Conservation (phyloP, 2,113 vertebrate genomes). For the Antennarius striatus region DNA sequence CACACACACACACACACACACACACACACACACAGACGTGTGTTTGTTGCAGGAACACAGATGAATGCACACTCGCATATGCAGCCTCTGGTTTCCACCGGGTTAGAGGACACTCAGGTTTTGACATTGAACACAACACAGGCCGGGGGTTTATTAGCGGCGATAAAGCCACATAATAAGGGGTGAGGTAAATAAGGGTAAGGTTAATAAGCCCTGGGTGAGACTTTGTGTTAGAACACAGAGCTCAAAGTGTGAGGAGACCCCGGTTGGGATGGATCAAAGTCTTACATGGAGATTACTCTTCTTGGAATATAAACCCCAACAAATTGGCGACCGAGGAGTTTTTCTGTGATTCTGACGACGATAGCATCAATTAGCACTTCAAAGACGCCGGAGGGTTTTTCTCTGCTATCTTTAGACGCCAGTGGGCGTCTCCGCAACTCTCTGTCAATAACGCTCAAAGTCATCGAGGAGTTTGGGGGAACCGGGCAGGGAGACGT, state of each 20-base stretch:
- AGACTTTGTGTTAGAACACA: slow-evolving; percentile 40
- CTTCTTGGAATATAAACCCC: slow-evolving; percentile 62
- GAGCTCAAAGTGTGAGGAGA: slow-evolving; percentile 28
- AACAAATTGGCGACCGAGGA: slow-evolving; percentile 67
- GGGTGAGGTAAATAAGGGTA: slow-evolving; percentile 61
- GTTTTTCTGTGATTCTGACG: slow-evolving; percentile 56
- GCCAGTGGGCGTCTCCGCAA: slow-evolving; percentile 58
- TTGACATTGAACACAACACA: slow-evolving; percentile 62
- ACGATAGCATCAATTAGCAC: slow-evolving; percentile 72
- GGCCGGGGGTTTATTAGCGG: slow-evolving; percentile 54
- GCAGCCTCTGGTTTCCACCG: slow-evolving; percentile 54
- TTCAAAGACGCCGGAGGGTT: slow-evolving; percentile 67
- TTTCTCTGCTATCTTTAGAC: slow-evolving; percentile 67
- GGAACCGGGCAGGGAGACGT: slow-evolving; percentile 4
- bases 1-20: slow-evolving; percentile 12
- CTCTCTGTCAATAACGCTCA: slow-evolving; percentile 65
- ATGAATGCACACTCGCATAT: slow-evolving; percentile 38
- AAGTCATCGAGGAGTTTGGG: slow-evolving; percentile 18
- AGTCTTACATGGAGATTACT: slow-evolving; percentile 62
- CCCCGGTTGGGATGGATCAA: slow-evolving; percentile 63
- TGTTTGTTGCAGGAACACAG: slow-evolving; percentile 24
- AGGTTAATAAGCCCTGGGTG: slow-evolving; percentile 67
- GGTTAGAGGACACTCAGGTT: slow-evolving; percentile 57
- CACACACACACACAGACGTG: slow-evolving; percentile 11
- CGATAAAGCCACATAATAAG: slow-evolving; percentile 66